Conservation (phyloP, 2,888 invertebrate genomes). For the Cyclophora punctaria region DNA sequence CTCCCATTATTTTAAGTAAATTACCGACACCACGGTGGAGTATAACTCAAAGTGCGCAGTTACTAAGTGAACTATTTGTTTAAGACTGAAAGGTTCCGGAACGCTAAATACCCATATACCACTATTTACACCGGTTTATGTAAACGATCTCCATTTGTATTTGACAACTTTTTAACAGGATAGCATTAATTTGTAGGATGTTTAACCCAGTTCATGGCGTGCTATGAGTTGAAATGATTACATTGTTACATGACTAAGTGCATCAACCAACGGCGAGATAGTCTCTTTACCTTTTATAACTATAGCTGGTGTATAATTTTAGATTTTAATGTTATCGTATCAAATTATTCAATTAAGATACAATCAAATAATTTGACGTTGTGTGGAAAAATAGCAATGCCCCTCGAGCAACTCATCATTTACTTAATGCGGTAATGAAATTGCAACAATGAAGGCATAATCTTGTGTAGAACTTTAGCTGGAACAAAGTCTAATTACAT, state of each 20-base stretch:
- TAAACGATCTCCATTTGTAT: constrained; percentile 24
- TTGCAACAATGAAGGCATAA: constrained; percentile 47
- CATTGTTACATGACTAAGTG: constrained; percentile 4
- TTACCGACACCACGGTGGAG: too few relatives aligned
- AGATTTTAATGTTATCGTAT: constrained; percentile 2
- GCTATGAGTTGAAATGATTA: constrained; percentile 4
- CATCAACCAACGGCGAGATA: too few relatives aligned
- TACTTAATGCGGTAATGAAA: constrained; percentile 51
- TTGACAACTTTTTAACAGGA: constrained; percentile 23
- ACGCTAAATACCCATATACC: constrained; percentile 12
- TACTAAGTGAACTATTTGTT: constrained; percentile 25
- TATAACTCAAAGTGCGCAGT: constrained; percentile 8
- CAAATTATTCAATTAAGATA: constrained; percentile 21
- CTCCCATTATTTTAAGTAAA: too few relatives aligned
- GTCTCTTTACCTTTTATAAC: too few relatives aligned
- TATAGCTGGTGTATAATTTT: neutral
- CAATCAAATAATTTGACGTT: constrained; percentile 14
- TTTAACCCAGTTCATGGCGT: constrained; percentile 8
- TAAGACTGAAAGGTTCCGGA: constrained; percentile 19
- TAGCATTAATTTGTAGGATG: constrained; percentile 7
- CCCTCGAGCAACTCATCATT: constrained; percentile 43
- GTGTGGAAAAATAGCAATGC: constrained; percentile 17
- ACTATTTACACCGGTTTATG: constrained; percentile 20
- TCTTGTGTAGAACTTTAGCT: constrained; percentile 44
- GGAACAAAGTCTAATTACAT: constrained; percentile 68